Conservation (phyloP, 2,888 invertebrate genomes). For the Malthinus seriepunctatus region DNA sequence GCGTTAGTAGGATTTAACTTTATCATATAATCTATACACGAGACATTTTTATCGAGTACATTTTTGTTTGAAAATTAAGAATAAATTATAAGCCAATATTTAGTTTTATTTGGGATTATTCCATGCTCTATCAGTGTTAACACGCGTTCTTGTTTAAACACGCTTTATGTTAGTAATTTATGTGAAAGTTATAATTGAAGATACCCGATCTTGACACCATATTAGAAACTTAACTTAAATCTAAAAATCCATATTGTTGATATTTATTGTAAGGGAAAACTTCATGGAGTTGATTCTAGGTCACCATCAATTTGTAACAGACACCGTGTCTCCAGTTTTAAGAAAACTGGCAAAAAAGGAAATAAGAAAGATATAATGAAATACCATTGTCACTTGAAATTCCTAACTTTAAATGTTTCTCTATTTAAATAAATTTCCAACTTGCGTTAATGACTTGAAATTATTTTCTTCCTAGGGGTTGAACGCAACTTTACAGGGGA, state of each 20-base stretch:
- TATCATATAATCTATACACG: conserved; percentile 6
- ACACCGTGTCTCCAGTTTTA: conserved; percentile 20
- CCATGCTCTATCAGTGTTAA: not conserved
- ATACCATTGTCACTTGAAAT: conserved; percentile 18
- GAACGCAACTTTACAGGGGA: conserved; percentile 8
- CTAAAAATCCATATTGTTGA: conserved; percentile 13
- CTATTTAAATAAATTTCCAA: conserved; percentile 15
- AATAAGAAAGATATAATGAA: conserved; percentile 17
- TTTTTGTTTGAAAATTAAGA: not conserved
- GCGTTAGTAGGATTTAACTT: not conserved
- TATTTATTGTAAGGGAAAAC: conserved; percentile 18
- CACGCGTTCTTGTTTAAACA: not conserved
- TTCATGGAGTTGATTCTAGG: conserved; percentile 17
- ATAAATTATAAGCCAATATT: not conserved
- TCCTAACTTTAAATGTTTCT: conserved; percentile 16
- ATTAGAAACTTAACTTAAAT: conserved; percentile 2
- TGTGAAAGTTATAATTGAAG: conserved; percentile 5
- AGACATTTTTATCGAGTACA: conserved; percentile 3
- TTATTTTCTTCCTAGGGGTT: conserved; percentile 8
- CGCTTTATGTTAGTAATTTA: not conserved
- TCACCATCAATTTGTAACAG: conserved; percentile 23
- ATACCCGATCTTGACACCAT: conserved; percentile 5
- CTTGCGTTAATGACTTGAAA: conserved; percentile 12
- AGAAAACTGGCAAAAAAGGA: conserved; percentile 17
- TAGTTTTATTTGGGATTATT: not conserved